These are phyloP conservation scores for Augochlora pura DNA, from an alignment of 1,140 invertebrate genomes.

Conservation along the genomic window DNA sequence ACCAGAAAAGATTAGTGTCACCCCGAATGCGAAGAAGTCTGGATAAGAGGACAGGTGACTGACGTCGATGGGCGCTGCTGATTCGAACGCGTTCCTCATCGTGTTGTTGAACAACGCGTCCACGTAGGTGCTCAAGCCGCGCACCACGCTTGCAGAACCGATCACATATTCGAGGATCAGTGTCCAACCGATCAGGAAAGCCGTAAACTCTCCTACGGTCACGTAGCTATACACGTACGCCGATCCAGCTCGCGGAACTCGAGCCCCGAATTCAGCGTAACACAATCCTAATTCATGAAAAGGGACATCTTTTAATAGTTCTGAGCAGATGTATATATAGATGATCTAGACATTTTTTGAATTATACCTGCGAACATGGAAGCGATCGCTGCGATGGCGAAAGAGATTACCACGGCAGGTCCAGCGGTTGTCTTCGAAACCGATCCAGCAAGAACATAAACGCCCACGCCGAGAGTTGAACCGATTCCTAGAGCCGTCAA, in stretches of 20 bases:
- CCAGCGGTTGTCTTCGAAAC: conserved; percentile 90
- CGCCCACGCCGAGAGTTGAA: conserved; percentile 92
- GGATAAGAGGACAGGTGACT: conserved; percentile 84
- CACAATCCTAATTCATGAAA: conserved; percentile 83
- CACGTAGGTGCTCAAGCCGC: conserved; percentile 87
- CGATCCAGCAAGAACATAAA: conserved; percentile 93
- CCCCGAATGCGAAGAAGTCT: conserved; percentile 84
- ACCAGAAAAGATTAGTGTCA: conserved; percentile 83
- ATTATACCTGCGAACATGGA: conserved; percentile 89
- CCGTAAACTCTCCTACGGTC: conserved; percentile 91
- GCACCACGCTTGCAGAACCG: conserved; percentile 89
- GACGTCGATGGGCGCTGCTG: conserved; percentile 82
- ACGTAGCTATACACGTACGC: conserved; percentile 96
- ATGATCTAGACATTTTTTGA: background rate
- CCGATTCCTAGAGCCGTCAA: conserved; percentile 91
- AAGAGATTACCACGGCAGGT: conserved; percentile 91
- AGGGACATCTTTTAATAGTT: too few relatives aligned
- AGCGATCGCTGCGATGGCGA: conserved; percentile 91
- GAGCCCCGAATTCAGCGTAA: conserved; percentile 94
- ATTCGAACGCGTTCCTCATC: conserved; percentile 83
- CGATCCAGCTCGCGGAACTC: conserved; percentile 92
- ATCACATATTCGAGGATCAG: conserved; percentile 95
- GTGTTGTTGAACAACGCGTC: conserved; percentile 84
- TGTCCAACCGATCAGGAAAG: conserved; percentile 93
- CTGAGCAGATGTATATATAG: too few relatives aligned